A percentile compares a stretch with the other conserved stretches of the same genome.
Evolutionary conservation across 2,113 vertebrate species (phyloP).

Genomic region (Turnix velox): DNA sequence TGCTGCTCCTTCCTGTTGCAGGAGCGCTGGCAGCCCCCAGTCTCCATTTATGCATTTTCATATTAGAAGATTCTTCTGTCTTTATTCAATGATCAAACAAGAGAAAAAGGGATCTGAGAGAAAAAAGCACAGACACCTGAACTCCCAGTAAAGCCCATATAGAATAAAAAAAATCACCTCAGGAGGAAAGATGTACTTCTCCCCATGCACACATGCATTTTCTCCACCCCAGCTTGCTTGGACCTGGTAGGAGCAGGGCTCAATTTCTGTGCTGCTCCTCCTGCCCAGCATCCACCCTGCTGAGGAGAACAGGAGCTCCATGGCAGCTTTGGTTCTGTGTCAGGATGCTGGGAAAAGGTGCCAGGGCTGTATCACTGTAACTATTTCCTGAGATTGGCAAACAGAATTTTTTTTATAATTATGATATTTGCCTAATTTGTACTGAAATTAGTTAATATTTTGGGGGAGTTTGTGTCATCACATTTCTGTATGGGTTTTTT

Average conservation of each 20-base stretch:
- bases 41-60: rapidly evolving
- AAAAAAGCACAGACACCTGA: background rate
- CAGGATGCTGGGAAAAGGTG: background rate
- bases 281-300: background rate
- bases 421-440: background rate
- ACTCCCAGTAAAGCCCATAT: background rate
- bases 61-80: background rate
- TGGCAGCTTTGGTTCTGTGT: background rate
- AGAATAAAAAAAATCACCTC: background rate
- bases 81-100: background rate
- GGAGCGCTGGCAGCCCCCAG: background rate
- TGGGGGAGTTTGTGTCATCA: background rate
- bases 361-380: background rate
- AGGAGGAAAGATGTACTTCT: background rate
- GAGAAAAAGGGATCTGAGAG: background rate
- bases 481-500: background rate
- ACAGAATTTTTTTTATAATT: background rate
- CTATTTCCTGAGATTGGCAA: conserved; percentile 4
- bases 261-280: background rate
- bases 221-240: background rate
- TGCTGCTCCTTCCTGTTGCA: background rate
- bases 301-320: background rate
- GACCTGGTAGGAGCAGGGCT: too few relatives aligned
- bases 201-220: background rate
- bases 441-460: background rate